A percentile compares a stretch with the other conserved stretches of the same genome.
phyloP scores from a whole-genome alignment of 2,797 vertebrate genomes.

The Steatocranus sp. region DNA sequence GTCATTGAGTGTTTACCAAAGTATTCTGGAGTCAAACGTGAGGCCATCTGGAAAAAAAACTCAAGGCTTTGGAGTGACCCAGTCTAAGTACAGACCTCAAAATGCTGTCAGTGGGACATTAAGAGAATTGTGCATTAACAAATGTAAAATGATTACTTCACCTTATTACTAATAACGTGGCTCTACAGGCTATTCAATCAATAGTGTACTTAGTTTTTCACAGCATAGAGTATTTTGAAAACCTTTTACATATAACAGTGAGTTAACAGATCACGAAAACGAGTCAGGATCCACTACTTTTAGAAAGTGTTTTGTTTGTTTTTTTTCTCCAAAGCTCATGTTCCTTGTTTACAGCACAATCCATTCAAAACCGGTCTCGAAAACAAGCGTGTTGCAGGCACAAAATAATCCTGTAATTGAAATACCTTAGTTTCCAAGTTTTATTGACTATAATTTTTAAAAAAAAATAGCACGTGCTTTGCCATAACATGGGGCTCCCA shows the following conservation, averaged over 20 bases:
- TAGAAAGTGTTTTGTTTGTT: neutral
- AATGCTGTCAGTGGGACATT: neutral
- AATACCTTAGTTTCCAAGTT: neutral
- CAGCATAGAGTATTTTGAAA: neutral
- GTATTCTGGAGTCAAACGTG: neutral
- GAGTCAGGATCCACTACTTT: neutral
- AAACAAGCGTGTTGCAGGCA: neutral
- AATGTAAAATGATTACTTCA: neutral
- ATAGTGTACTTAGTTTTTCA: neutral
- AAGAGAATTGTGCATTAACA: neutral
- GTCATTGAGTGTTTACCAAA: neutral
- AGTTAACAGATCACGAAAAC: neutral
- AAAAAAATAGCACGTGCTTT: neutral
- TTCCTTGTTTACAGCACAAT: neutral
- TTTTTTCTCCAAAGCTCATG: neutral
- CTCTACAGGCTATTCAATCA: neutral
- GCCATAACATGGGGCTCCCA: neutral
- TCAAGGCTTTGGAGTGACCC: neutral
- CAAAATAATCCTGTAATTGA: neutral
- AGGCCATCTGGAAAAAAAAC: neutral
- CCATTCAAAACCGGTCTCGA: neutral
- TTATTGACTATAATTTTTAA: neutral
- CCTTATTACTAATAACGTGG: neutral
- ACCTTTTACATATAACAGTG: neutral
- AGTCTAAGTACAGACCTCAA: neutral